These are phyloP conservation scores for Drosophila paulistorum DNA, from an alignment of 1,140 invertebrate genomes.

Conservation along the genomic window DNA sequence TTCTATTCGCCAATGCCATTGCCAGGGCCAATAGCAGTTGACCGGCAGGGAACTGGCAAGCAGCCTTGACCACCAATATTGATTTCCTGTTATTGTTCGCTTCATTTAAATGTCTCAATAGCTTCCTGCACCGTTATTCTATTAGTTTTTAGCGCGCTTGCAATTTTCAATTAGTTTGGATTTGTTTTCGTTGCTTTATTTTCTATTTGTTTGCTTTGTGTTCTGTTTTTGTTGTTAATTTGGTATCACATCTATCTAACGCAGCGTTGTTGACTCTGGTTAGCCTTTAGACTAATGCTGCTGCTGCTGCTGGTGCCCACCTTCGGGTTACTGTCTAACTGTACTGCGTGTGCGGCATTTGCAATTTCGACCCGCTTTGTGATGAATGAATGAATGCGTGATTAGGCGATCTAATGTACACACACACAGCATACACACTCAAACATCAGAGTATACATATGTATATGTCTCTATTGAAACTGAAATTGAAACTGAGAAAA, in stretches of 20 bases:
- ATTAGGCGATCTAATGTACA: slow-evolving; percentile 45
- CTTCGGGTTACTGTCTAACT: slow-evolving; percentile 22
- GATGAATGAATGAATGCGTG: slow-evolving; percentile 67
- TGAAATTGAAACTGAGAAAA: slow-evolving; percentile 58
- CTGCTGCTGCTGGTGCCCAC: slow-evolving; percentile 35
- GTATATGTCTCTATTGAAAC: slow-evolving; percentile 30
- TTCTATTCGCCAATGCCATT: slow-evolving; percentile 64
- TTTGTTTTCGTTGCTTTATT: too few species aligned
- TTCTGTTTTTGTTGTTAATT: slow-evolving; percentile 21
- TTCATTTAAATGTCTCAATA: slow-evolving; percentile 56
- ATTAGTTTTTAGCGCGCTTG: slow-evolving; percentile 31
- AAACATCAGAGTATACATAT: slow-evolving; percentile 17
- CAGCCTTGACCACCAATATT: slow-evolving; percentile 82
- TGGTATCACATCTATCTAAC: slow-evolving; percentile 48
- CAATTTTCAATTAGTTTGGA: slow-evolving; percentile 25
- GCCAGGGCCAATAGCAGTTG: slow-evolving; percentile 40
- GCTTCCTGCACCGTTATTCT: slow-evolving; percentile 62
- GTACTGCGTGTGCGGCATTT: slow-evolving; percentile 31
- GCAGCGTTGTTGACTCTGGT: slow-evolving; percentile 44
- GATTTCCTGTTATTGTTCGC: slow-evolving; percentile 69
- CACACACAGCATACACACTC: slow-evolving; percentile 39
- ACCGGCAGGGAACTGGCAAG: not conserved
- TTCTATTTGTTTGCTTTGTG: too few species aligned
- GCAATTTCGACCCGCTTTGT: not conserved
- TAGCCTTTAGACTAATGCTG: slow-evolving; percentile 59